Base-by-base conservation (phyloP, 2,797 vertebrate species). In the Centropyge bicolor region DNA sequence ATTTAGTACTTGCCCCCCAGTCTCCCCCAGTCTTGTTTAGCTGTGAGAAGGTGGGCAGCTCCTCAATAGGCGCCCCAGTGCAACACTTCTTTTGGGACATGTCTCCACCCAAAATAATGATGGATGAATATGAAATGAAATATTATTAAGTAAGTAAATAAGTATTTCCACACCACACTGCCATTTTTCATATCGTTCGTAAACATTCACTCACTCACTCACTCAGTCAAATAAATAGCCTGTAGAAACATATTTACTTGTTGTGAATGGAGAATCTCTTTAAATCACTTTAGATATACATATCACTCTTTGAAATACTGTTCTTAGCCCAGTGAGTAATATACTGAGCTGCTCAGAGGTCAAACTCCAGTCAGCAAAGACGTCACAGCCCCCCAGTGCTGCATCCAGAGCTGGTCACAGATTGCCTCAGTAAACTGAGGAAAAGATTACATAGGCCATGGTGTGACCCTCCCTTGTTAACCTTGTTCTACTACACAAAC, bases 361-460 rank as follows among this genome's bases (percentile, higher is more conserved):
- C 74, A 59, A 70, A 40, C 49, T 66, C 82, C 38, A 40, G 12
- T 57, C 6, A 49, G 51, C 55, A 59, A 49, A 68, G 72, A 83
- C 63, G 65, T 87, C 83, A 77, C 52, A 2, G 20, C 41, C 20
- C 76, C 63, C 62, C 13, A 20, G 75, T 51, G 71, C 46, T 24
- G 24, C 81, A 89, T 80, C 83, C 54, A 80, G 75, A 73, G 76
- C n/a, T 3, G 8, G 45, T 80, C 71, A 67, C 49, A 59, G 56
- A 40, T 35, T 20, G 61, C 31, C 41, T 71, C 66, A 48, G 48
- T 60, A 20, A 81, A 57, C 27, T 12, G 5, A 54, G 64, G 63
- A 67, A n/a, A 46, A 51, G 78, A 83, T 83, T 76, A 83, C 78
- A 70, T 0, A 3, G 69, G 67, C 73, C 65, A 40, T 67, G 59